Conservation (phyloP, 2,797 vertebrate genomes). For the Hydrocynus forskahlii region DNA sequence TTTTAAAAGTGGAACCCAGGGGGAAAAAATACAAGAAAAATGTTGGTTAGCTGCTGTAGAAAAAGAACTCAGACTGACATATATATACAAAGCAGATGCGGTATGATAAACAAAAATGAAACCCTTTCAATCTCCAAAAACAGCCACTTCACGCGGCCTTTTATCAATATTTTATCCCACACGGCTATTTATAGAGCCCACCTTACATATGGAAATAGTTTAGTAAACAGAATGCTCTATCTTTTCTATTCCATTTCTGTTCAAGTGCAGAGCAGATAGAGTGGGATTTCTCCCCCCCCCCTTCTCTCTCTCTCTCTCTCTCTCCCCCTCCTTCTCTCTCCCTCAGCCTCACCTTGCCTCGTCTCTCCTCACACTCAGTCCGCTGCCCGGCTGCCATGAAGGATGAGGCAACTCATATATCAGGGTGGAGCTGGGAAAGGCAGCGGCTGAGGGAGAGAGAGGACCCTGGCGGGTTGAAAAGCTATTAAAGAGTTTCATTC, state of each 20-base stretch:
- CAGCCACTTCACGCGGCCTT: constrained; percentile 14
- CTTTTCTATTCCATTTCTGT: constrained; percentile 31
- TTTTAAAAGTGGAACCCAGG: too few species aligned
- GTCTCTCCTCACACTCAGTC: constrained; percentile 11
- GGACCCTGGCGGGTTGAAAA: constrained; percentile 43
- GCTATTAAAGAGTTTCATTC: constrained; percentile 57
- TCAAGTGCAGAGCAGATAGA: not conserved
- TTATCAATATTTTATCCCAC: constrained; percentile 30
- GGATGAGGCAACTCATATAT: constrained; percentile 52
- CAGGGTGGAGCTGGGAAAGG: constrained; percentile 31
- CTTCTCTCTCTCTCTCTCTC: constrained; percentile 10
- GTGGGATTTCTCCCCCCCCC: not conserved
- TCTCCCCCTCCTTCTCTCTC: not conserved
- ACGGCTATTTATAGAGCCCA: constrained; percentile 19
- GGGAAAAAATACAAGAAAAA: too few species aligned
- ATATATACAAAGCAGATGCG: not conserved
- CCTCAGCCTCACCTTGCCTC: constrained; percentile 4
- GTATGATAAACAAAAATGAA: not conserved
- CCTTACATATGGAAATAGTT: constrained; percentile 13
- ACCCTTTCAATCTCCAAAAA: constrained; percentile 14
- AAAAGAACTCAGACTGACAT: not conserved
- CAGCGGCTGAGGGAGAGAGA: constrained; percentile 21
- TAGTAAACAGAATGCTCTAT: constrained; percentile 31
- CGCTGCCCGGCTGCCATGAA: constrained; percentile 45
- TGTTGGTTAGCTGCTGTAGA: not conserved